phyloP scores from a whole-genome alignment of 2,888 invertebrate species.

The Cylindroiulus punctatus region DNA sequence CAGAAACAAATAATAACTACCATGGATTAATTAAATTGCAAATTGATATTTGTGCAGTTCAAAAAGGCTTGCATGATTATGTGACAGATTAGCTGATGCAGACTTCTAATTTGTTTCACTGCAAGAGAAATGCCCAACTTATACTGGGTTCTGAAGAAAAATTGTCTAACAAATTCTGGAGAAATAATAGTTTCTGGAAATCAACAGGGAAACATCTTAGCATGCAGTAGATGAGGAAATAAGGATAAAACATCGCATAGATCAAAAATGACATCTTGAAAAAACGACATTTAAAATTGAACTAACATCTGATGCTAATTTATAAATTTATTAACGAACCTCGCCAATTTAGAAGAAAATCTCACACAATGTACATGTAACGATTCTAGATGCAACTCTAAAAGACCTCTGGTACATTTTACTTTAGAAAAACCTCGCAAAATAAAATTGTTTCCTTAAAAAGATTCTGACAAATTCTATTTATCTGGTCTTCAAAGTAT shows the following conservation, averaged over 20 bases:
- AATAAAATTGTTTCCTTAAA: background rate
- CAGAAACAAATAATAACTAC: background rate
- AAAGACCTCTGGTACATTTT: background rate
- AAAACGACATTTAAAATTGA: background rate
- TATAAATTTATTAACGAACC: background rate
- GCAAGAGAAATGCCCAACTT: background rate
- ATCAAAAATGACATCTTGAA: background rate
- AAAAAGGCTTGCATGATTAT: background rate
- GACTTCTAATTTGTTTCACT: background rate
- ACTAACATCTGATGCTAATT: background rate
- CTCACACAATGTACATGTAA: too few relatives aligned
- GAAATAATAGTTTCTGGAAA: background rate
- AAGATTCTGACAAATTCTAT: background rate
- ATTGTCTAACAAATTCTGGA: background rate
- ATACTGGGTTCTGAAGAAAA: background rate
- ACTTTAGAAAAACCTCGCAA: slow-evolving; percentile 8
- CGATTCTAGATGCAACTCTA: background rate
- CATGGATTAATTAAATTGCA: background rate
- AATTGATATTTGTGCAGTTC: background rate
- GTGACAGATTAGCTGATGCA: background rate
- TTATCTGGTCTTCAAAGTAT: background rate
- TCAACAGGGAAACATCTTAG: background rate
- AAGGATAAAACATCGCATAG: background rate
- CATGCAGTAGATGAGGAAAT: slow-evolving; percentile 13
- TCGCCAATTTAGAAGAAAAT: background rate